Percentiles rank a stretch among this genome's conserved stretches.
These are phyloP conservation scores for Metacarcinus magister DNA, from an alignment of 2,888 invertebrate species.

Conservation along the genomic window DNA sequence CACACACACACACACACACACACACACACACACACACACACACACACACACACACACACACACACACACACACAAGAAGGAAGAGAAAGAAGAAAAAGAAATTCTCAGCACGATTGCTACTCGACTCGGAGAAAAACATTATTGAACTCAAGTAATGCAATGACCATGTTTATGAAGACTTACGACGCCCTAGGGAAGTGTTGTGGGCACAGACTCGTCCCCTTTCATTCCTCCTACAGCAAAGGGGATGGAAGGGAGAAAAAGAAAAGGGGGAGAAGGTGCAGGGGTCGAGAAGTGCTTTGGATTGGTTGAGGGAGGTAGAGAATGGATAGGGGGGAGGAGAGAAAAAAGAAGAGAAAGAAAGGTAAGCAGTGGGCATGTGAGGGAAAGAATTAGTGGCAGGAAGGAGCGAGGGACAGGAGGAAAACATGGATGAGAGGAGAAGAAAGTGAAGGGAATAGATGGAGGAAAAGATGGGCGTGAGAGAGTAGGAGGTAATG, in stretches of 20 bases:
- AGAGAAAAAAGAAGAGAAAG: neutral
- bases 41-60: neutral
- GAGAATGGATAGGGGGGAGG: neutral
- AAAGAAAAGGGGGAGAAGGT: neutral
- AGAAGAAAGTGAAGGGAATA: neutral
- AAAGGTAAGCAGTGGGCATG: neutral
- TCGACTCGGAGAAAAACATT: conserved; percentile 26
- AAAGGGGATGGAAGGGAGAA: neutral
- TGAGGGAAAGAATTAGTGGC: neutral
- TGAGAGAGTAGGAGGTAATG: neutral
- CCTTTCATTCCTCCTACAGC: neutral
- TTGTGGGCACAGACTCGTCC: conserved; percentile 1
- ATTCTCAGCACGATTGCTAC: neutral
- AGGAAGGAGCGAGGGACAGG: neutral
- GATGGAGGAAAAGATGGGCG: neutral
- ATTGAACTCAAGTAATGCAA: conserved; percentile 13
- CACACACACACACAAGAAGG: neutral
- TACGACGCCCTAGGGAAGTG: neutral
- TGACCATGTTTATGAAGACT: conserved; percentile 7
- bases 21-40: neutral
- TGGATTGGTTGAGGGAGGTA: neutral
- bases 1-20: neutral
- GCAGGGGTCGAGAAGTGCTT: no score
- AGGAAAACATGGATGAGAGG: neutral
- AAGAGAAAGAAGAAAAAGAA: neutral